phyloP scores from a whole-genome alignment of 2,797 vertebrate species.

The Orientallactaga sibirica region DNA sequence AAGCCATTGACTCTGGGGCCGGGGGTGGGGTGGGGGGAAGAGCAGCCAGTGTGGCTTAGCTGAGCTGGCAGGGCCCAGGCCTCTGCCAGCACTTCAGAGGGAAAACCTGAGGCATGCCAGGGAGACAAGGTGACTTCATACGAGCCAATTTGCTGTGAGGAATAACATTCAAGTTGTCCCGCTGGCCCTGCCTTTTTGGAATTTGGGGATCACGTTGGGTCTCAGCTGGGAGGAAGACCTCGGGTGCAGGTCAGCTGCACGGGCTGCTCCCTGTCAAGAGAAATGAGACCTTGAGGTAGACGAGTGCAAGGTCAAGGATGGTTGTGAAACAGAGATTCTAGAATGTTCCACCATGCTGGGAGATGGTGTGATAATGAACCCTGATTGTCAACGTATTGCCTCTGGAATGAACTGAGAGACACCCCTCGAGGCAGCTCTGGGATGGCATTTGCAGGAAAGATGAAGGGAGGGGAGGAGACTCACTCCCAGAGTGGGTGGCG shows the following conservation, averaged over 20 bases:
- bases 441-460: no score
- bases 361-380: no score
- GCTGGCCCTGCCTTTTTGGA: background rate
- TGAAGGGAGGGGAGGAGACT: no score
- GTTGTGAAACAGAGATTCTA: background rate
- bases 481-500: no score
- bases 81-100: background rate
- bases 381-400: no score
- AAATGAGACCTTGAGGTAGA: background rate
- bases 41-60: constrained; percentile 67
- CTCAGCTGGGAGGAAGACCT: background rate
- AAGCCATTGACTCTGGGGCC: constrained; percentile 72
- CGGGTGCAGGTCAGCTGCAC: background rate
- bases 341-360: no score
- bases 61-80: constrained; percentile 59
- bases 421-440: no score
- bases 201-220: background rate
- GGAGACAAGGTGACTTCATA: constrained; percentile 22
- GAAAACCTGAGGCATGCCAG: constrained; percentile 44
- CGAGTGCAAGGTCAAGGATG: background rate
- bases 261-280: background rate
- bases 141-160: background rate
- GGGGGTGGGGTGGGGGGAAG: background rate
- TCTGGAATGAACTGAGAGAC: no score
- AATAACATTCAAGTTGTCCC: background rate